Evolutionary conservation across 2,888 invertebrate genomes (phyloP).

Genomic region (Seira ritae): DNA sequence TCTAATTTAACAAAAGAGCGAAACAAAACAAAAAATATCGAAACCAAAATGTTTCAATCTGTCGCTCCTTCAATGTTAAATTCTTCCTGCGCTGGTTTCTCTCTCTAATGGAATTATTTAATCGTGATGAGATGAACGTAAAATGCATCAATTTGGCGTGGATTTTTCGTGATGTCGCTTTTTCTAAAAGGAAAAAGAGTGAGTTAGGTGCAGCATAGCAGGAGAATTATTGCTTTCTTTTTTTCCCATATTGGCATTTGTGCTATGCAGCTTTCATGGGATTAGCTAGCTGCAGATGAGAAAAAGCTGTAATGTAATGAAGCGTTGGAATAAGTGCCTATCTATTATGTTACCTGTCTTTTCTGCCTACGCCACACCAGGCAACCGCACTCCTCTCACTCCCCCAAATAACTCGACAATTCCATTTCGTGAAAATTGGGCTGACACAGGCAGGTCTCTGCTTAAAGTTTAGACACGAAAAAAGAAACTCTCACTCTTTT

Average conservation of each 20-base stretch:
- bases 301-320: neutral
- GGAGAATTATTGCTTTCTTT: neutral
- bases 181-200: slow-evolving; percentile 1
- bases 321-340: slow-evolving; percentile 18
- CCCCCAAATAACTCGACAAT: neutral
- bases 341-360: slow-evolving; percentile 31
- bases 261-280: neutral
- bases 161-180: neutral
- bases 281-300: neutral
- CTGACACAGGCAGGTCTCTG: slow-evolving; percentile 41
- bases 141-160: slow-evolving; percentile 49
- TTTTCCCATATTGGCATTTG: neutral
- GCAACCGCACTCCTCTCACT: neutral
- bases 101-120: slow-evolving; percentile 25
- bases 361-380: neutral
- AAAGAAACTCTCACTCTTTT: slow-evolving; percentile 26
- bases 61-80: neutral
- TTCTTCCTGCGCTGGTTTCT: neutral
- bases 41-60: slow-evolving; percentile 27
- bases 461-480: neutral
- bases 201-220: neutral
- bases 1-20: slow-evolving; percentile 37
- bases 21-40: neutral
- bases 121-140: slow-evolving; percentile 41
- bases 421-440: slow-evolving; percentile 42